These are phyloP conservation scores for Autographa pulchrina DNA, from an alignment of 2,888 invertebrate genomes.

Conservation along the genomic window DNA sequence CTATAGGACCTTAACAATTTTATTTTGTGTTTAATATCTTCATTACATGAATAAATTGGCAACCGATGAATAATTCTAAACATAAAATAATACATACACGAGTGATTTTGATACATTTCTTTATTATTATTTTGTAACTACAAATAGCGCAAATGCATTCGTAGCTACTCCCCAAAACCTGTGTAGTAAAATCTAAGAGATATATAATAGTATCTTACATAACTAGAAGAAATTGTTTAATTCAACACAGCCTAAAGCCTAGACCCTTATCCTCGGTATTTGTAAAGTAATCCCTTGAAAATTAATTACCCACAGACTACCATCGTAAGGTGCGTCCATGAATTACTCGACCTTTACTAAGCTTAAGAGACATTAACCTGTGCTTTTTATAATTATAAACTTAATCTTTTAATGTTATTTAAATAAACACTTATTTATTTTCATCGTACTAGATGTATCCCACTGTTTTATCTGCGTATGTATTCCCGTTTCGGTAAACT, in stretches of 20 bases:
- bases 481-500: too few relatives aligned
- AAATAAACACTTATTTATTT: slow-evolving; percentile 3
- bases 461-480: too few relatives aligned
- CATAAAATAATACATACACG: too few relatives aligned
- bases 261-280: slow-evolving; percentile 78
- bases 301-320: slow-evolving; percentile 81
- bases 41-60: too few relatives aligned
- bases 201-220: slow-evolving; percentile 51
- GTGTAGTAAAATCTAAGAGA: not conserved
- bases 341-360: slow-evolving; percentile 71
- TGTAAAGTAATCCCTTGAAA: slow-evolving; percentile 85
- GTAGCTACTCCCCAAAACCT: not conserved
- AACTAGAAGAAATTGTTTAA: slow-evolving; percentile 75
- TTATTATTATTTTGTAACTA: too few relatives aligned
- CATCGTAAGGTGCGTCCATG: slow-evolving; percentile 67
- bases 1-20: too few relatives aligned
- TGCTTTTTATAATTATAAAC: slow-evolving; percentile 52
- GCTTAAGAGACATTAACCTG: slow-evolving; percentile 71
- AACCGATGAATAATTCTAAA: too few relatives aligned
- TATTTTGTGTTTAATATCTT: too few relatives aligned
- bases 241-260: slow-evolving; percentile 74
- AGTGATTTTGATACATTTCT: too few relatives aligned
- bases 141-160: too few relatives aligned
- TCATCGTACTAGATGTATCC: not conserved
- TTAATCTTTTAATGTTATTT: slow-evolving; percentile 5